Evolutionary conservation across 2,888 invertebrate species (phyloP).

Genomic region (Agonopterix arenella): DNA sequence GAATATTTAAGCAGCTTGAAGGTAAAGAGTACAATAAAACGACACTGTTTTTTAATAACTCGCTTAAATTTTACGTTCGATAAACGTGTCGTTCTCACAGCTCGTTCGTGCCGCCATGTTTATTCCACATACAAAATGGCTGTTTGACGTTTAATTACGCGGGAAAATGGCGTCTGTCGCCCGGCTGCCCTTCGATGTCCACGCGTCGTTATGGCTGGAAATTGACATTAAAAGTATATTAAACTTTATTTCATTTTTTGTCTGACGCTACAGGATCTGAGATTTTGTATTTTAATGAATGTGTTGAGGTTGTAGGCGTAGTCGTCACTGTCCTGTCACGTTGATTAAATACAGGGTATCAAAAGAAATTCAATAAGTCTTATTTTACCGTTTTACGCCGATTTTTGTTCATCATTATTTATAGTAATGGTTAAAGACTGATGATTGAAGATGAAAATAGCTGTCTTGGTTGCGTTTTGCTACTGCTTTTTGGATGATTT

Average conservation of each 20-base stretch:
- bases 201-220: constrained; percentile 1
- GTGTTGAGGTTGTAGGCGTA: background rate
- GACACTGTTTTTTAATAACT: too few species aligned
- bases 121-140: constrained; percentile 42
- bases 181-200: background rate
- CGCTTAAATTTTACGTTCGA: background rate
- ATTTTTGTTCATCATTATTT: too few species aligned
- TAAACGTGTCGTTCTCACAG: constrained; percentile 8
- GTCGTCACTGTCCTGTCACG: too few species aligned
- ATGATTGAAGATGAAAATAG: too few species aligned
- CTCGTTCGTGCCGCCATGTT: constrained; percentile 22
- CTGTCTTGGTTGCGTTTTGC: too few species aligned
- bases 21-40: too few species aligned
- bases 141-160: constrained; percentile 61
- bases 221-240: constrained; percentile 4
- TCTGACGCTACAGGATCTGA: background rate
- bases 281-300: constrained; percentile 7
- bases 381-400: too few species aligned
- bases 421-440: too few species aligned
- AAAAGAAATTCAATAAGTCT: too few species aligned
- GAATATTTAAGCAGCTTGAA: too few species aligned
- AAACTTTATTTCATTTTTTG: background rate
- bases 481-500: too few species aligned
- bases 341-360: too few species aligned
- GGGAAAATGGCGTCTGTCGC: constrained; percentile 26